A percentile compares a stretch with the other conserved stretches of the same genome.
Evolutionary conservation across 2,113 vertebrate genomes (phyloP).

Genomic region (Tupaia chinensis): DNA sequence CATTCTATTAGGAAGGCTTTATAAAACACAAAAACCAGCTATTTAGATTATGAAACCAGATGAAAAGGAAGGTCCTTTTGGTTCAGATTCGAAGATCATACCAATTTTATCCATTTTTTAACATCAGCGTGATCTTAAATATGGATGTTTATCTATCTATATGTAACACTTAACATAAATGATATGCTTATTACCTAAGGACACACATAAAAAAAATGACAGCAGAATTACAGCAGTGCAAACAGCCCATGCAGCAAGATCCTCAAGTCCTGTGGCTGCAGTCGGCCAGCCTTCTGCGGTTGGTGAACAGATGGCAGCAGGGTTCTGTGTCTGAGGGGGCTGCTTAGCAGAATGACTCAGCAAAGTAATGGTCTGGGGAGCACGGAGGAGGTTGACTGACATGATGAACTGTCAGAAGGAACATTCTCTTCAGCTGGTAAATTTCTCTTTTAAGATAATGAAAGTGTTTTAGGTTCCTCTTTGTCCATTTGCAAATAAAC

Average conservation of each 20-base stretch:
- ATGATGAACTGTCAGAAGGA: not conserved
- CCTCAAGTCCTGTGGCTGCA: not conserved
- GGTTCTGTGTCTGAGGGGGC: not conserved
- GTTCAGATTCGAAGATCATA: not conserved
- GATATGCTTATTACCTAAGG: not conserved
- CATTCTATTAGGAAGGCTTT: not conserved
- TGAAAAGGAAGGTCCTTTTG: not conserved
- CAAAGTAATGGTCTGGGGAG: not conserved
- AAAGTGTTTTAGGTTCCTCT: slow-evolving; percentile 70
- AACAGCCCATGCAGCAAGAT: not conserved
- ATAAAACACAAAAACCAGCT: slow-evolving; percentile 38
- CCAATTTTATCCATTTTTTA: not conserved
- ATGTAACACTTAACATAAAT: not conserved
- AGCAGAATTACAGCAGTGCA: not conserved
- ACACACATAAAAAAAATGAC: too few species aligned
- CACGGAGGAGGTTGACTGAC: not conserved
- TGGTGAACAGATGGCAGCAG: not conserved
- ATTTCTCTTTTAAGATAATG: slow-evolving; percentile 65
- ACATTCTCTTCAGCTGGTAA: slow-evolving; percentile 19
- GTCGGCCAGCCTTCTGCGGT: not conserved
- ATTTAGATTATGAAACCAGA: not conserved
- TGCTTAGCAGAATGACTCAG: slow-evolving; percentile 46
- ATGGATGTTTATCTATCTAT: slow-evolving; percentile 28
- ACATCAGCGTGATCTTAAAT: not conserved
- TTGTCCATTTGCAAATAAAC: slow-evolving; percentile 64